These are phyloP conservation scores for Catagonus wagneri DNA, from an alignment of 2,113 vertebrate species.

Conservation along the genomic window DNA sequence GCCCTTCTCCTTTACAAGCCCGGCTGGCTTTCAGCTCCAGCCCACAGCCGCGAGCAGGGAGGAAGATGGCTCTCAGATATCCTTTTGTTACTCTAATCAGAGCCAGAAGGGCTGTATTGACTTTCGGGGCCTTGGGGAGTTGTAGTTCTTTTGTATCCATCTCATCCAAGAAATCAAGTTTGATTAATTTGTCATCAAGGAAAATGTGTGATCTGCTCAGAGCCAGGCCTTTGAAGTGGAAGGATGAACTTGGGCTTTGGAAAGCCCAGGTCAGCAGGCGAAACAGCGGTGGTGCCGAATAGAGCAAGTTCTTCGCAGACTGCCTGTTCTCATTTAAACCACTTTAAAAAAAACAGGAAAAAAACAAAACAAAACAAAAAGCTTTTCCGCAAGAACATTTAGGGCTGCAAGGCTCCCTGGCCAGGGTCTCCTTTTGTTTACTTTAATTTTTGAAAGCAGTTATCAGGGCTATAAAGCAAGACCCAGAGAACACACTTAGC, in stretches of 20 bases:
- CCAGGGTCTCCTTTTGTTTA: conserved; percentile 14
- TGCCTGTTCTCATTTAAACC: not conserved
- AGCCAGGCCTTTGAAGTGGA: conserved; percentile 72
- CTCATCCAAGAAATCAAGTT: conserved; percentile 78
- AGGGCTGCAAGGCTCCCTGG: not conserved
- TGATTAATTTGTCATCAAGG: conserved; percentile 84
- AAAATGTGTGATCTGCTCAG: conserved; percentile 74
- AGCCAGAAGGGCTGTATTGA: conserved; percentile 77
- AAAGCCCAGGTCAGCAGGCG: conserved; percentile 20
- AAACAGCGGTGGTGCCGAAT: not conserved
- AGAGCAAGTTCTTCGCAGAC: not conserved
- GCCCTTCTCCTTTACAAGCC: conserved; percentile 63
- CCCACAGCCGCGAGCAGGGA: conserved; percentile 24
- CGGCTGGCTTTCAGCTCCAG: conserved; percentile 58
- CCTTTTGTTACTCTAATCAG: conserved; percentile 81
- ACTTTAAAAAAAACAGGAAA: not conserved
- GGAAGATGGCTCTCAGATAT: conserved; percentile 69
- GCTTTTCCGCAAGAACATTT: not conserved
- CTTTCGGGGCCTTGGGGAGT: conserved; percentile 72
- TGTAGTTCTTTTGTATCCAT: conserved; percentile 79
- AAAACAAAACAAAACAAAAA: not conserved
- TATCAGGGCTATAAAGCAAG: conserved; percentile 15
- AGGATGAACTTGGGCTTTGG: not conserved
- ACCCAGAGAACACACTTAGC: conserved; percentile 16
- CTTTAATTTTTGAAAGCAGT: conserved; percentile 61